Evolutionary conservation across 23 tunicate species (phyloP).

Genomic region (Pegea sp.): DNA sequence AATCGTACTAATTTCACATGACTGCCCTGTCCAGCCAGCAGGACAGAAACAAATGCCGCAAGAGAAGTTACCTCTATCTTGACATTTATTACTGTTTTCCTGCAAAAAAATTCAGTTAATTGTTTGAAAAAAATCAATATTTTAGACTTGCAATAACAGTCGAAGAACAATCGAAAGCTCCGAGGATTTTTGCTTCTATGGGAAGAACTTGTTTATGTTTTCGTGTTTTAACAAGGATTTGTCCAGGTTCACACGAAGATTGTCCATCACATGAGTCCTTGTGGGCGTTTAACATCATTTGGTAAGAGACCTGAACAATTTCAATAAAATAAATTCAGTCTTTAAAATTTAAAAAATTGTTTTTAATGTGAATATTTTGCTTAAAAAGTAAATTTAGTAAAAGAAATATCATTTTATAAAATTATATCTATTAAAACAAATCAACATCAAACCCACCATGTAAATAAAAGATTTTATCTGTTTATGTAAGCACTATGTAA

Average conservation of each 20-base stretch:
- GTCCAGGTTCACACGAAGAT: slow-evolving; percentile 27
- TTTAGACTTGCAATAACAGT: background rate
- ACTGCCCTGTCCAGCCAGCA: slow-evolving; percentile 39
- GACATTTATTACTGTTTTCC: slow-evolving; percentile 45
- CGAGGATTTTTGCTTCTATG: slow-evolving; percentile 27
- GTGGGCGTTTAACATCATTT: slow-evolving; percentile 43
- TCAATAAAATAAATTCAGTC: too few relatives aligned
- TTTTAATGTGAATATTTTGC: too few relatives aligned
- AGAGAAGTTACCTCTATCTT: slow-evolving; percentile 56
- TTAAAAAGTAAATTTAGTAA: too few relatives aligned
- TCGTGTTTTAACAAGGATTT: slow-evolving; percentile 55
- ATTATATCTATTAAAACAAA: too few relatives aligned
- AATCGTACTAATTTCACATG: slow-evolving; percentile 10
- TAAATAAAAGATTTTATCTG: too few relatives aligned
- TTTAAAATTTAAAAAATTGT: too few relatives aligned
- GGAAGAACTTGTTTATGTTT: slow-evolving; percentile 54
- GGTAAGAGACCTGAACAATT: slow-evolving; percentile 66
- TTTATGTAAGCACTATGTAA: too few relatives aligned
- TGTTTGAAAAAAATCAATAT: background rate
- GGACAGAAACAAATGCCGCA: slow-evolving; percentile 85
- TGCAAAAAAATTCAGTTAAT: slow-evolving; percentile 2
- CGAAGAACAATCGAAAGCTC: slow-evolving; percentile 76
- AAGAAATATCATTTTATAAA: too few relatives aligned
- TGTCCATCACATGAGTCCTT: slow-evolving; percentile 18
- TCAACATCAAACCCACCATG: too few relatives aligned